A percentile compares a stretch with the other conserved stretches of the same genome.
These are phyloP conservation scores for Semnornis frantzii DNA, from an alignment of 2,113 vertebrate species.

Conservation along the genomic window DNA sequence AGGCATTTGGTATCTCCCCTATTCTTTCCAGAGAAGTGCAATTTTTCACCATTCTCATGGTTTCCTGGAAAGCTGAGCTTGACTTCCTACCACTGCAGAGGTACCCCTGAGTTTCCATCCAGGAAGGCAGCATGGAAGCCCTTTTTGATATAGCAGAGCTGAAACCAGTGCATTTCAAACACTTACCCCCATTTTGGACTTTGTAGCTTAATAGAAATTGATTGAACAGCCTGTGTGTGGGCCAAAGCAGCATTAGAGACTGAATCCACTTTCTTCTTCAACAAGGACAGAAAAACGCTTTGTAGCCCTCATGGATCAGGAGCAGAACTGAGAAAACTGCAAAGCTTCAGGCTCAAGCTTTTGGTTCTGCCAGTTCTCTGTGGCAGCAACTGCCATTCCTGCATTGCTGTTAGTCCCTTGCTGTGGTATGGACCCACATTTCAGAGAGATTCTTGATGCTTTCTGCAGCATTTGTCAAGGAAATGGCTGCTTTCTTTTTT, in stretches of 20 bases:
- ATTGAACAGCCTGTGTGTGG: not conserved
- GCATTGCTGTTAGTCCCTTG: not conserved
- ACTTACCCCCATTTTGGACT: not conserved
- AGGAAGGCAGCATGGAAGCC: fast-evolving
- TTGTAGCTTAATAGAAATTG: not conserved
- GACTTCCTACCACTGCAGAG: not conserved
- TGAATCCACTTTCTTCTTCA: not conserved
- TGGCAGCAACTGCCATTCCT: not conserved
- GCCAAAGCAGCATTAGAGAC: not conserved
- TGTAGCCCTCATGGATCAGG: not conserved
- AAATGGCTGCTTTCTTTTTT: constrained; percentile 28
- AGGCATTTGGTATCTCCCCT: not conserved
- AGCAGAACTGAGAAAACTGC: not conserved
- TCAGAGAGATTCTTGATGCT: not conserved
- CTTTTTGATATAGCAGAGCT: not conserved
- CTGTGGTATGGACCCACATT: not conserved
- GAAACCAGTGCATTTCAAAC: not conserved
- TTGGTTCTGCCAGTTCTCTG: not conserved
- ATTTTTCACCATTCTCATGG: not conserved
- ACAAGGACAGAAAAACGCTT: not conserved
- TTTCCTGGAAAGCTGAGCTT: not conserved
- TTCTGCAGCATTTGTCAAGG: constrained; percentile 46
- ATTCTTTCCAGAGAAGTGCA: not conserved
- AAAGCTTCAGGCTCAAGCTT: not conserved
- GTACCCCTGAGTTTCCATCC: not conserved